Evolutionary conservation across 2,797 vertebrate genomes (phyloP), one percentile per base, ranked within the genome.

Genomic region (Hylomyscus alleni): DNA sequence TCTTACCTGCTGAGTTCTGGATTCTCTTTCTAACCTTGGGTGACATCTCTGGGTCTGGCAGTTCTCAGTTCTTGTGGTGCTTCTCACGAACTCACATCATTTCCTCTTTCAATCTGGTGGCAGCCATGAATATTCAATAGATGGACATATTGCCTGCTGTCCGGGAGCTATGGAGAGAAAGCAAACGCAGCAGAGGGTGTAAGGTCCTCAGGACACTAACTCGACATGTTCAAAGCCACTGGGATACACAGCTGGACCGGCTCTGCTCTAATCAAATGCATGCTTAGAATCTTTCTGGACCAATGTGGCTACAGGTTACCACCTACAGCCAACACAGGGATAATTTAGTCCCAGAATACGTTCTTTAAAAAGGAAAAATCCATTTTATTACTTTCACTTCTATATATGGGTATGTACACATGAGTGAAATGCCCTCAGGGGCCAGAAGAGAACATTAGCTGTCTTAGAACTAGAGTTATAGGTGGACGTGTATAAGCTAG

Each of bases 201-300:
- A 7, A 29, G 12, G 6, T 62, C 1, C 50, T 40, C 17, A 47
- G 29, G n/a, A 52, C 0, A 8, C 29, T 4, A 26, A 54, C 11
- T 5, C 3, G 3, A 13, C 34, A 0, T 31, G 50, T 50, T 31
- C 3, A 56, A 40, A 54, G 52, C 40, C 15, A 14, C 15, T n/a
- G 9, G 47, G 6, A 8, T 8, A 2, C 9, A 6, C 2, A 69
- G 52, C 10, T 20, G 6, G 3, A 0, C 26, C 12, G 6, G 29
- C 78, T 67, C 31, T 37, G 31, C 15, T 34, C 87, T 47, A 77
- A 62, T 10, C 44, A 58, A 56, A 77, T 31, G 12, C 15, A 6
- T 24, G 14, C 60, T 31, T 50, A 34, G 60, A 15, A 12, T 13
- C 20, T 29, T 29, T 73, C 76, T 1, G 29, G 26, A 76, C 0